These are phyloP conservation scores for Neotoma lepida DNA, from an alignment of 2,113 vertebrate species.

Conservation along the genomic window DNA sequence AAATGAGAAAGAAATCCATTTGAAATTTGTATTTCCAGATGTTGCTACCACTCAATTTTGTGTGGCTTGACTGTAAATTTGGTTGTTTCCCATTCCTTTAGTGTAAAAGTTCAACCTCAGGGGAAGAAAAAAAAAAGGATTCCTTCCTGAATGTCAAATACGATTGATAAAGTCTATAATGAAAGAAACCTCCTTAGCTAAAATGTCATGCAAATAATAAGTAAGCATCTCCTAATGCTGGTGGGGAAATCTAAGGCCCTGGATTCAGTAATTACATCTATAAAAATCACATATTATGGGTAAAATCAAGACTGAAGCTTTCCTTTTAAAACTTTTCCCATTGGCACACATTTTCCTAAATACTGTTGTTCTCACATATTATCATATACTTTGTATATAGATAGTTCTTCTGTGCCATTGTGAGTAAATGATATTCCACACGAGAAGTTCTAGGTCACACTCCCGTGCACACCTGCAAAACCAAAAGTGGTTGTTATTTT, in stretches of 20 bases:
- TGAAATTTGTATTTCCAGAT: constrained; percentile 46
- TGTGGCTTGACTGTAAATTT: constrained; percentile 18
- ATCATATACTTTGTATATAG: not conserved
- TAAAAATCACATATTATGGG: not conserved
- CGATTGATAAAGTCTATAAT: not conserved
- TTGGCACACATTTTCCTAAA: not conserved
- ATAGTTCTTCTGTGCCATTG: constrained; percentile 19
- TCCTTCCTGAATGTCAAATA: constrained; percentile 6
- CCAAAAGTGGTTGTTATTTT: not conserved
- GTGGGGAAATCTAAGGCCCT: not conserved
- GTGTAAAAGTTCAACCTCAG: not conserved
- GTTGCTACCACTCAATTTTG: not conserved
- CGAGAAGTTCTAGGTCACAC: not conserved
- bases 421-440: not conserved
- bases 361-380: not conserved
- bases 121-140: not conserved
- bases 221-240: not conserved
- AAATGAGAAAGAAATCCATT: constrained; percentile 20
- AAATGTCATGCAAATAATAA: not conserved
- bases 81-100: not conserved
- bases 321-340: not conserved
- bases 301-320: not conserved
- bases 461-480: not conserved
- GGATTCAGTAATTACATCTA: not conserved
- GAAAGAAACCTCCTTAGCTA: not conserved